Base-by-base conservation (phyloP, 2,888 invertebrate species). In the Volucella bombylans region DNA sequence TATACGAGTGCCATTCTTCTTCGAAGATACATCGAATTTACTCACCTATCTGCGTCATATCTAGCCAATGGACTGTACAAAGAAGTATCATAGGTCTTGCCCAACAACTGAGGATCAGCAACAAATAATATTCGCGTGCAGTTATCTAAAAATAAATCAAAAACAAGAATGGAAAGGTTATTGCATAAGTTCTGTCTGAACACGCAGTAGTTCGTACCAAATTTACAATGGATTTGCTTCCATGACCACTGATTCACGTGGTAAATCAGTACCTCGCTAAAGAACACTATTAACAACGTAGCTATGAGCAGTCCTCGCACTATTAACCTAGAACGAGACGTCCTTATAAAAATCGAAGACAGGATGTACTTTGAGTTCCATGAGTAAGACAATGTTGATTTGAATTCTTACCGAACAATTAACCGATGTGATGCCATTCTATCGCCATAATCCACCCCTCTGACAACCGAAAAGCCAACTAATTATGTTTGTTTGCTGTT, bases 91-190 rank as follows among this genome's bases (percentile, higher is more conserved):
- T 95, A 94, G 49, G 93, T 92, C 87, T 96, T 95, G 0, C 98
- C 99, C 87, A 98, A 94, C 81, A 99, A 94, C 92, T 99, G 99
- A 15, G 98, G 98, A 92, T 99, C 99, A 8, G 98, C 97, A 67
- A 97, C 95, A 65, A 96, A 93, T 62, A 96, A 90, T 73, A 96
- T 92, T 88, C 93, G 94, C 6, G 94, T 94, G 87, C 95, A 95
- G 73, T 93, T 92, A 6, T 89, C 92, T 92, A 62, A 50, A 88
- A 86, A 74, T 62, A 76, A 31, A 31, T 31, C 67, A 49, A 50
- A 52, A 79, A 73, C n/a, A 65, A 55, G 31, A 49, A 52, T 49
- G 64, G 45, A 52, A 18, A 3, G 18, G 18, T 23, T 23, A 31
- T 31, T 31, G 31, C 31, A 31, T 31, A 31, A 31, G 31, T 31